Evolutionary conservation across 2,888 invertebrate species (phyloP).

Genomic region (Nomada fucata): DNA sequence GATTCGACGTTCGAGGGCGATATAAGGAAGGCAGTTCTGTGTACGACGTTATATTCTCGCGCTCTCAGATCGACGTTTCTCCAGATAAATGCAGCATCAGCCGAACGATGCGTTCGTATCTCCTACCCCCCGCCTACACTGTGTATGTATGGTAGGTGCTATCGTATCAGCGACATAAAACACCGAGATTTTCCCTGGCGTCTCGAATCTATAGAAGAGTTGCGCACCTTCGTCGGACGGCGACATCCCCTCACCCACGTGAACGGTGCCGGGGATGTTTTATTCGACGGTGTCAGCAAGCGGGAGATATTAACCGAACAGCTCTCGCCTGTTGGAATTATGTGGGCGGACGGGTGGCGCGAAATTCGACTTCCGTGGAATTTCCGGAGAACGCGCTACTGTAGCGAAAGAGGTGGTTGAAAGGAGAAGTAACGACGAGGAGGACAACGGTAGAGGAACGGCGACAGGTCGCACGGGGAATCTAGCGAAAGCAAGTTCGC

Average conservation of each 20-base stretch:
- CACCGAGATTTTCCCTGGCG: constrained; percentile 62
- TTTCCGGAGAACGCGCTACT: constrained; percentile 72
- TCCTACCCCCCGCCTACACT: neutral
- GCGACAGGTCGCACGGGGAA: constrained; percentile 63
- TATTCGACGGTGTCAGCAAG: constrained; percentile 80
- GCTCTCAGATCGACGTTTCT: constrained; percentile 61
- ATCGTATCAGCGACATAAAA: constrained; percentile 52
- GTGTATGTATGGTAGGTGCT: constrained; percentile 24
- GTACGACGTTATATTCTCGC: neutral
- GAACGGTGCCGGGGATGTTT: constrained; percentile 71
- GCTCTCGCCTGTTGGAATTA: constrained; percentile 75
- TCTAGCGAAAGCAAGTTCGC: constrained; percentile 60
- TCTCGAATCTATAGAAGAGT: constrained; percentile 68
- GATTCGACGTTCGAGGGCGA: constrained; percentile 1
- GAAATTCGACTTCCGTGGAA: constrained; percentile 75
- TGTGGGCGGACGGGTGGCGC: constrained; percentile 69
- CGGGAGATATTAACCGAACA: constrained; percentile 78
- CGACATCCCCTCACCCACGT: constrained; percentile 41
- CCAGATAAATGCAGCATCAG: constrained; percentile 79
- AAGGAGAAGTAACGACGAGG: constrained; percentile 16
- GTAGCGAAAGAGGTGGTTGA: constrained; percentile 50
- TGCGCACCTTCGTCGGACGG: constrained; percentile 66
- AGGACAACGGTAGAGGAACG: constrained; percentile 43
- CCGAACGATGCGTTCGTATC: constrained; percentile 70
- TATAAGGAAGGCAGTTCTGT: neutral